Conservation (phyloP, 2,888 invertebrate genomes). For the Callyntrura guangdongensis region DNA sequence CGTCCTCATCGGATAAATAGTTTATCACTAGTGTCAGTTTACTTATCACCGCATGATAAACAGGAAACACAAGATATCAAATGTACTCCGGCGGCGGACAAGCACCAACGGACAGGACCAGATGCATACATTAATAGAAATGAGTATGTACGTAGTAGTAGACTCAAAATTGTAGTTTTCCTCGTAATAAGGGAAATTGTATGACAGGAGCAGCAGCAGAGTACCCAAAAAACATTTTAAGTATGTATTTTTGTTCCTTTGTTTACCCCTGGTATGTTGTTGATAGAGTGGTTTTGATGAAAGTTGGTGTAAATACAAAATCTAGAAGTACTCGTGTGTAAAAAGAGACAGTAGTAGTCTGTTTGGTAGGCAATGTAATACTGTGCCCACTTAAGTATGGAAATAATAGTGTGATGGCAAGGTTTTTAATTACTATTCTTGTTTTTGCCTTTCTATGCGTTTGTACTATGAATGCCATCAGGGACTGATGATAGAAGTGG, state of each 20-base stretch:
- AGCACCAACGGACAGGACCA: not conserved
- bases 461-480: not conserved
- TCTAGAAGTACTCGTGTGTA: too few species aligned
- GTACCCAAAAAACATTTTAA: not conserved
- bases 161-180: too few species aligned
- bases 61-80: not conserved
- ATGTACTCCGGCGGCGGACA: not conserved
- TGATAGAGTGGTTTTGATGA: not conserved
- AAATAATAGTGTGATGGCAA: constrained; percentile 8
- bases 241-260: not conserved
- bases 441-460: not conserved
- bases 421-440: constrained; percentile 45
- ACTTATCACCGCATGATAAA: not conserved
- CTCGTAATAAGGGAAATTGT: too few species aligned
- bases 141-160: not conserved
- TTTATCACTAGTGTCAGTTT: constrained; percentile 6
- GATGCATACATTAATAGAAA: too few species aligned
- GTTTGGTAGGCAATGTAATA: not conserved
- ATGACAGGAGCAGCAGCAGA: not conserved
- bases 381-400: not conserved
- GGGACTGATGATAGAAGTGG: constrained; percentile 1
- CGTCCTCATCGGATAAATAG: not conserved
- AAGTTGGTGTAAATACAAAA: not conserved
- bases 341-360: not conserved
- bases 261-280: not conserved